phyloP scores from a whole-genome alignment of 2,113 vertebrate species.

The Merops nubicus region DNA sequence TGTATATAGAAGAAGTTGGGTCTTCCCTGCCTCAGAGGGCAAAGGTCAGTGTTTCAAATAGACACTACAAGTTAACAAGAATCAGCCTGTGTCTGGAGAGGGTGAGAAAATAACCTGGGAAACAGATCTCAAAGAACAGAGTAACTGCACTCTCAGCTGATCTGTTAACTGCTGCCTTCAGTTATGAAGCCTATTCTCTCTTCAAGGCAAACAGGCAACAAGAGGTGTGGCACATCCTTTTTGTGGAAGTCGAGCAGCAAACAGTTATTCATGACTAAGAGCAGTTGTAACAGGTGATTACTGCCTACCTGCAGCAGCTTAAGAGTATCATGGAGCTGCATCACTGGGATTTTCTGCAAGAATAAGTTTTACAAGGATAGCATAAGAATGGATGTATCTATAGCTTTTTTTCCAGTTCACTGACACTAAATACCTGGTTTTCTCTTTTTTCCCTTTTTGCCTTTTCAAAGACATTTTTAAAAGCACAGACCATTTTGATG shows the following conservation, averaged over 20 bases:
- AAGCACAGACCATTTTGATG: neutral
- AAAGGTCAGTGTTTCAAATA: neutral
- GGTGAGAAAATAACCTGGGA: neutral
- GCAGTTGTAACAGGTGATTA: neutral
- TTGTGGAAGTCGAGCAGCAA: neutral
- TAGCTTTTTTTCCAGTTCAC: neutral
- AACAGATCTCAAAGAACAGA: neutral
- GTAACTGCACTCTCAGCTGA: neutral
- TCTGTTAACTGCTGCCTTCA: neutral
- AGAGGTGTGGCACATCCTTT: neutral
- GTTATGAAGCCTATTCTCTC: neutral
- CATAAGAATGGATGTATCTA: neutral
- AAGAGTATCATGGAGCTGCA: neutral
- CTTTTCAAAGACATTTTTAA: neutral
- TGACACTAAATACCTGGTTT: no score
- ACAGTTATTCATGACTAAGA: neutral
- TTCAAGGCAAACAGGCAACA: neutral
- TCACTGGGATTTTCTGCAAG: neutral
- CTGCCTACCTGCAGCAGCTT: neutral
- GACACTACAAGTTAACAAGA: rapidly evolving
- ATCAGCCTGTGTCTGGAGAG: neutral
- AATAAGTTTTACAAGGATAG: neutral
- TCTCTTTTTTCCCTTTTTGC: no score
- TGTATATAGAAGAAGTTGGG: neutral
- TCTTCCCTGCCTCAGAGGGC: neutral